phyloP scores from a whole-genome alignment of 2,797 vertebrate species.

The Schizothorax lantsangensis region DNA sequence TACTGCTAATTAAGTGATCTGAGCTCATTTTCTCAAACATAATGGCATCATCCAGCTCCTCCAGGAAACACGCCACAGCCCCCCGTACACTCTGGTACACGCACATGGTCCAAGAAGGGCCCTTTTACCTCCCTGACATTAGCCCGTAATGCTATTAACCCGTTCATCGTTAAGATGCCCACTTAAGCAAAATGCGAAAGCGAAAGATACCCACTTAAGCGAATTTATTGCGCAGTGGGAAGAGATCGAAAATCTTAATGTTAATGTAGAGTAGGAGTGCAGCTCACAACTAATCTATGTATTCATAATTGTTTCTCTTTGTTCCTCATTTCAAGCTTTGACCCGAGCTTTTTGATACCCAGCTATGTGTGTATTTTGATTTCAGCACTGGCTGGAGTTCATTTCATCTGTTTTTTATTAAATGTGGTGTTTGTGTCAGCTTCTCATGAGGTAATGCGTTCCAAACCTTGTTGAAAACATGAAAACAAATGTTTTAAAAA shows the following conservation, averaged over 20 bases:
- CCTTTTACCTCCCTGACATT: constrained; percentile 53
- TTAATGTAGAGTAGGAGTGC: constrained; percentile 53
- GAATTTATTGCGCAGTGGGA: constrained; percentile 37
- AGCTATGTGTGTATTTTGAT: background rate
- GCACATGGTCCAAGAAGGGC: constrained; percentile 26
- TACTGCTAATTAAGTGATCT: constrained; percentile 60
- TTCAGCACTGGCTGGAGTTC: background rate
- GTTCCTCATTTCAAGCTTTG: constrained; percentile 6
- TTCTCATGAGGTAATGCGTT: background rate
- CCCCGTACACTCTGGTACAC: constrained; percentile 9
- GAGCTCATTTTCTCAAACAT: constrained; percentile 49
- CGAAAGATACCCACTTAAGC: constrained; percentile 42
- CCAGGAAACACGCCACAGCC: constrained; percentile 33
- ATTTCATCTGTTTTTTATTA: background rate
- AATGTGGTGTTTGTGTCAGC: background rate
- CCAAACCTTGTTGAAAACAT: background rate
- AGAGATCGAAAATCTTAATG: constrained; percentile 36
- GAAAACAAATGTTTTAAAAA: background rate
- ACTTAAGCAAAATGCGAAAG: constrained; percentile 77
- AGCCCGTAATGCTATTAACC: constrained; percentile 79
- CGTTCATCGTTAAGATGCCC: constrained; percentile 75
- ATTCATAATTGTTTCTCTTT: constrained; percentile 39
- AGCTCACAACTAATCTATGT: constrained; percentile 66
- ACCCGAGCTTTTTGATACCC: background rate
- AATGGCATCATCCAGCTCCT: constrained; percentile 57